Evolutionary conservation across 2,113 vertebrate species (phyloP).

Genomic region (Paratilapia polleni): DNA sequence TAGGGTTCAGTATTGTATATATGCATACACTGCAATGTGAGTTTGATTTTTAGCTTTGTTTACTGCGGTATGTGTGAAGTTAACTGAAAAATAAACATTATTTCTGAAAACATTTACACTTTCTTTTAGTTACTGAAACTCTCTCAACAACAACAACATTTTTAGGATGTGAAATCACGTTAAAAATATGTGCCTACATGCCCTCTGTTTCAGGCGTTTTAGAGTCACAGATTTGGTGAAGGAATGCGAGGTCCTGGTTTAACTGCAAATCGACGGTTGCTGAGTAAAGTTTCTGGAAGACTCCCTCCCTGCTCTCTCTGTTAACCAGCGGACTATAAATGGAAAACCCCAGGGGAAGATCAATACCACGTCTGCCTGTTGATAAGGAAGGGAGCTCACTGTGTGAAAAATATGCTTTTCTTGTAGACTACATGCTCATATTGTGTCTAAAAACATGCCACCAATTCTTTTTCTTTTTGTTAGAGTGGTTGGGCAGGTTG

Average conservation of each 20-base stretch:
- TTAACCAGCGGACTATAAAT: conserved; percentile 63
- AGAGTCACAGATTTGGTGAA: not conserved
- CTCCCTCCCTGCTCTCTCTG: conserved; percentile 23
- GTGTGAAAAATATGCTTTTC: conserved; percentile 25
- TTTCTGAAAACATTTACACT: not conserved
- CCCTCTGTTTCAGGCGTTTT: not conserved
- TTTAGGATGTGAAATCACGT: not conserved
- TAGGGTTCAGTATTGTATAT: not conserved
- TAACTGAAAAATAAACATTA: not conserved
- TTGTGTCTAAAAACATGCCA: not conserved
- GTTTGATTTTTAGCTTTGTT: not conserved
- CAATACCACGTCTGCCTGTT: conserved; percentile 59
- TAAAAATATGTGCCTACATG: not conserved
- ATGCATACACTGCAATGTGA: not conserved
- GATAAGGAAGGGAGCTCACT: conserved; percentile 38
- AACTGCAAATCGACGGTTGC: conserved; percentile 59
- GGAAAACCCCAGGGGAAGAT: conserved; percentile 60
- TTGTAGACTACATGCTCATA: not conserved
- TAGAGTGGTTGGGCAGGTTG: not conserved
- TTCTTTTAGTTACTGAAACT: not conserved
- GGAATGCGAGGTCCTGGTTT: conserved; percentile 31
- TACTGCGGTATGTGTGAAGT: not conserved
- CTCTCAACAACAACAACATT: not conserved
- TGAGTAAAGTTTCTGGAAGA: conserved; percentile 61
- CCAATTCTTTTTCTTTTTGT: not conserved